A percentile compares a stretch with the other conserved stretches of the same genome.
These are phyloP conservation scores for Oscheius sp. DNA, from an alignment of 2,888 invertebrate genomes.

Conservation along the genomic window DNA sequence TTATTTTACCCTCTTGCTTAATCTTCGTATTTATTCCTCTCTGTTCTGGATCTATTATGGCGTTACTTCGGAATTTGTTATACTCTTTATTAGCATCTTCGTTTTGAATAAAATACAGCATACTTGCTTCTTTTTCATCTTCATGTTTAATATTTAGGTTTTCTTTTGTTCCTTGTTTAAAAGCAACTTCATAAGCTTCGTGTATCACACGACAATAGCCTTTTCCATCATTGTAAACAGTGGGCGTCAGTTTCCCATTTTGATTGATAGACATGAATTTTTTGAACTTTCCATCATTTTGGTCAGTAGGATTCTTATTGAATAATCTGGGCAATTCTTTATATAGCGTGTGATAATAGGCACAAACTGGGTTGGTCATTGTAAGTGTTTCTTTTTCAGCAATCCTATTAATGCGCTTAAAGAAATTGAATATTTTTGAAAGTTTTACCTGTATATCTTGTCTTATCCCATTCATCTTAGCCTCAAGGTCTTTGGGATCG, in stretches of 20 bases:
- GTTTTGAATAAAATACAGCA: too few species aligned
- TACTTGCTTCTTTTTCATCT: too few species aligned
- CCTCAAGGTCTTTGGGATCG: neutral
- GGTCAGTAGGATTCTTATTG: too few species aligned
- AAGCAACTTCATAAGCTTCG: neutral
- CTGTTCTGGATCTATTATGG: too few species aligned
- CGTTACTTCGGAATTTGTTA: too few species aligned
- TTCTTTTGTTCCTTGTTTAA: constrained; percentile 1
- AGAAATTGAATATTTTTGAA: neutral
- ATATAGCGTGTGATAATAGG: too few species aligned
- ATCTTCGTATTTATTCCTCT: neutral
- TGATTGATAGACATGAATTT: neutral
- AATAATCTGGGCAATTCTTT: too few species aligned
- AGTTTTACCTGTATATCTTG: neutral
- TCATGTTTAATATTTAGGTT: too few species aligned
- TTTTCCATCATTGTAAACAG: constrained; percentile 8
- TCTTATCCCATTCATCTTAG: neutral
- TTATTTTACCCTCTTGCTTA: constrained; percentile 26
- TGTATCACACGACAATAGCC: neutral
- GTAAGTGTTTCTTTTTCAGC: neutral
- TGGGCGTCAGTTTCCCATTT: neutral
- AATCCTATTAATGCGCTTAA: neutral
- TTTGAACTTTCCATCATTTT: too few species aligned
- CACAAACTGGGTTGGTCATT: neutral
- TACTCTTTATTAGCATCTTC: neutral